Base-by-base conservation (phyloP, 1,140 invertebrate genomes). In the Drosophila ananassae region DNA sequence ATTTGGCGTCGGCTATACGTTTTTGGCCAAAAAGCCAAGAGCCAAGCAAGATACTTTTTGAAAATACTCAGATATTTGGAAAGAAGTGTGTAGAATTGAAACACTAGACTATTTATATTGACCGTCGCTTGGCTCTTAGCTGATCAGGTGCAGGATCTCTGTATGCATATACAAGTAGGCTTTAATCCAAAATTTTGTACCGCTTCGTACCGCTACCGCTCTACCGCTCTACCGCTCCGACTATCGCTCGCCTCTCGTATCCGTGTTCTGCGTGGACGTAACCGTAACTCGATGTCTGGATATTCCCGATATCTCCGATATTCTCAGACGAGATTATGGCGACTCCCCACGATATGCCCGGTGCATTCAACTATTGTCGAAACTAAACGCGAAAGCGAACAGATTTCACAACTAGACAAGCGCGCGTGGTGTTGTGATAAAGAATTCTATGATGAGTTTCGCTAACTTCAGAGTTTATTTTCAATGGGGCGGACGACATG, bases 381-480 rank as follows among this genome's bases (percentile, higher is more conserved):
- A 90, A 90, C 87, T 83, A 87, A 90, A 83, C 89, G 82, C 79
- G 77, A 44, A 21, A 79, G 84, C 82, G 87, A 85, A 91, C 89
- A 90, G 89, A 91, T 91, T 91, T 91, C 84, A 91, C 89, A 91
- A 91, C 89, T 91, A 91, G 89, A 91, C 89, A 91, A 91, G 79
- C 76, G 84, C 83, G 79, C 82, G 82, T 87, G 77, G 79, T 79
- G 83, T 89, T 91, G 90, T 91, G 89, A 91, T 91, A 90, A 91
- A 91, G 89, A 91, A 91, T 91, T 91, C 89, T 91, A 91, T 91
- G 89, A 91, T 91, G 89, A 91, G 89, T 91, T 91, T 91, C 79
- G 85, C 89, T 91, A 91, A 87, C 89, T 91, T 89, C 89, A 78
- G 84, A 90, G 75, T 91, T 90, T 91, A 91, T 90, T 91, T 91